Percentiles rank a stretch among this genome's conserved stretches.
These are phyloP conservation scores for Latrodectus elegans DNA, from an alignment of 2,888 invertebrate genomes.

Conservation along the genomic window DNA sequence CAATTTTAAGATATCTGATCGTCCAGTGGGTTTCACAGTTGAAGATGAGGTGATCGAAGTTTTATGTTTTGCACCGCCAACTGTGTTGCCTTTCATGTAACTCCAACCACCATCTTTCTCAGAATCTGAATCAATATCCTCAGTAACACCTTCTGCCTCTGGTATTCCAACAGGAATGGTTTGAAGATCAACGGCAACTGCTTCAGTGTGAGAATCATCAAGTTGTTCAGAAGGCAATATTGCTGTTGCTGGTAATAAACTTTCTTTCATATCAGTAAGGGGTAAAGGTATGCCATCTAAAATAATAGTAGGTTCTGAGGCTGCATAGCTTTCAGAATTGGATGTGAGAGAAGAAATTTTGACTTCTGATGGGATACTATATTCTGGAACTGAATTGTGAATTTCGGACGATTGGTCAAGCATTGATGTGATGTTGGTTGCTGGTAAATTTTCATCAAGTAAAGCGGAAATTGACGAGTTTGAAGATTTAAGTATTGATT, in stretches of 20 bases:
- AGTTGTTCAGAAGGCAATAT: constrained; percentile 33
- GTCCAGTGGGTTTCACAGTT: background rate
- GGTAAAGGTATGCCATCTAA: background rate
- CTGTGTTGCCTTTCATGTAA: constrained; percentile 61
- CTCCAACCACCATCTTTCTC: constrained; percentile 70
- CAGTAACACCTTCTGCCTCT: constrained; percentile 70
- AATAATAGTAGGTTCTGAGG: background rate
- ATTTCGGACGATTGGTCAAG: too few species aligned
- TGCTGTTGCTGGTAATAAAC: constrained; percentile 20
- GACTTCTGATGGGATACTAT: too few species aligned
- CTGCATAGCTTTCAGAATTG: too few species aligned
- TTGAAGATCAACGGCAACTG: constrained; percentile 57
- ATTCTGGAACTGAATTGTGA: too few species aligned
- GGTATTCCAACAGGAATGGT: constrained; percentile 67
- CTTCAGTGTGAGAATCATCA: constrained; percentile 40
- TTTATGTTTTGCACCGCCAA: constrained; percentile 21
- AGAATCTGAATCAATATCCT: constrained; percentile 69
- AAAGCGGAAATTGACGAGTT: too few species aligned
- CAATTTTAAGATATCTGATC: constrained; percentile 18
- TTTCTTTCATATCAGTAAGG: constrained; percentile 7
- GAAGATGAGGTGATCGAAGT: background rate
- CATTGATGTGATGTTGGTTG: too few species aligned
- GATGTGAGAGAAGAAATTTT: too few species aligned
- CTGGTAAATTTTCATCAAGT: too few species aligned
- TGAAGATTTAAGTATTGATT: too few species aligned